phyloP scores from a whole-genome alignment of 2,797 vertebrate genomes.

The Falco biarmicus region DNA sequence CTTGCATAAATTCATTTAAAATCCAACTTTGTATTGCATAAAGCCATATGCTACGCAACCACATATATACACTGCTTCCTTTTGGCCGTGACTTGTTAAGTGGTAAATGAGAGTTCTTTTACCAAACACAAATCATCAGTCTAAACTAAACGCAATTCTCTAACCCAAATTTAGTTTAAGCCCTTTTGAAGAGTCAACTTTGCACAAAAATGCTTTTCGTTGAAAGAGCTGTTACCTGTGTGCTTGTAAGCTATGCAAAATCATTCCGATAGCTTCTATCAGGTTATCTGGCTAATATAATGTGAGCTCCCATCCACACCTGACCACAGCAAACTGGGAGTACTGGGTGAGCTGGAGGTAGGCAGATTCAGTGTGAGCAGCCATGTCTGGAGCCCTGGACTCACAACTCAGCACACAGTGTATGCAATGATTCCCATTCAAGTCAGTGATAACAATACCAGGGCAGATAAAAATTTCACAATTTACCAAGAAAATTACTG shows the following conservation, averaged over 20 bases:
- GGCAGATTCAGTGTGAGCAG: background rate
- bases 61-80: background rate
- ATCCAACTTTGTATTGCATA: background rate
- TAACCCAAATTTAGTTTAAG: background rate
- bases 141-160: background rate
- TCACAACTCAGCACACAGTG: accelerated
- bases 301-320: accelerated
- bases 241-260: accelerated
- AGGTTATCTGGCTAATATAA: background rate
- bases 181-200: background rate
- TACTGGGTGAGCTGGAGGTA: background rate
- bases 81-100: background rate
- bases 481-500: background rate
- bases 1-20: background rate
- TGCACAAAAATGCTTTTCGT: background rate
- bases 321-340: background rate
- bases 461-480: background rate
- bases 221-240: background rate
- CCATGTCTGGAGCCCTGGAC: background rate
- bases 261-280: accelerated
- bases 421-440: background rate
- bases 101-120: background rate
- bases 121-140: background rate
- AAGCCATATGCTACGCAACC: background rate
- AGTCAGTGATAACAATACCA: background rate